Conservation (phyloP, 1,140 invertebrate species). For the Plutomurus gul region DNA sequence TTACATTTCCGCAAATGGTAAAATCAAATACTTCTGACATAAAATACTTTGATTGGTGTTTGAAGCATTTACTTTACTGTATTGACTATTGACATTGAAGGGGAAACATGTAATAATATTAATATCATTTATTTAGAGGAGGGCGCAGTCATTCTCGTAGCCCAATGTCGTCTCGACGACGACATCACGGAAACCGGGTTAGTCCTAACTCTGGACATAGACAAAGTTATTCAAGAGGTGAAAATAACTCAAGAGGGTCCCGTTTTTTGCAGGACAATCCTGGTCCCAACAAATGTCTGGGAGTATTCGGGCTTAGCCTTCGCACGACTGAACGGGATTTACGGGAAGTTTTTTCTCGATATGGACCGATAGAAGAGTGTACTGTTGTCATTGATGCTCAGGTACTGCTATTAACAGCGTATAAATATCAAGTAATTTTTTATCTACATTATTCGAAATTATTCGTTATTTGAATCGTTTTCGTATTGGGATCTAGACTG, state of each 20-base stretch:
- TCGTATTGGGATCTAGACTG: slow-evolving; percentile 68
- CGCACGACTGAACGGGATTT: slow-evolving; percentile 91
- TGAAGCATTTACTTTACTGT: too few species aligned
- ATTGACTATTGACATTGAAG: too few species aligned
- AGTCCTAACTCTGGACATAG: slow-evolving; percentile 48
- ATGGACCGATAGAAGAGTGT: slow-evolving; percentile 88
- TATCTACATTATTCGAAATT: too few species aligned
- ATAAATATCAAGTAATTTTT: too few species aligned
- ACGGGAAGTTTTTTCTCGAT: slow-evolving; percentile 91
- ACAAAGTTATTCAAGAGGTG: slow-evolving; percentile 26
- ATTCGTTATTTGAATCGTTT: too few species aligned
- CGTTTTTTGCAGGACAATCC: slow-evolving; percentile 72
- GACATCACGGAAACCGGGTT: slow-evolving; percentile 60
- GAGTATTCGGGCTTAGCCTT: slow-evolving; percentile 91
- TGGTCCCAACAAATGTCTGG: slow-evolving; percentile 83
- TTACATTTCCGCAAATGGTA: too few species aligned
- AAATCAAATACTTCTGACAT: too few species aligned
- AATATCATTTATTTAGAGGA: slow-evolving; percentile 29
- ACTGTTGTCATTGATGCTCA: slow-evolving; percentile 95
- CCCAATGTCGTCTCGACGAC: slow-evolving; percentile 62
- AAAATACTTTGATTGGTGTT: too few species aligned
- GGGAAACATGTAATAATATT: not conserved
- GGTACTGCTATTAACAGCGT: slow-evolving; percentile 62
- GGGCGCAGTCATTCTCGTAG: slow-evolving; percentile 59
- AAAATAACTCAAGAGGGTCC: slow-evolving; percentile 34